Base-by-base conservation (phyloP, 2,888 invertebrate species). In the Cyrtodaria siliqua region DNA sequence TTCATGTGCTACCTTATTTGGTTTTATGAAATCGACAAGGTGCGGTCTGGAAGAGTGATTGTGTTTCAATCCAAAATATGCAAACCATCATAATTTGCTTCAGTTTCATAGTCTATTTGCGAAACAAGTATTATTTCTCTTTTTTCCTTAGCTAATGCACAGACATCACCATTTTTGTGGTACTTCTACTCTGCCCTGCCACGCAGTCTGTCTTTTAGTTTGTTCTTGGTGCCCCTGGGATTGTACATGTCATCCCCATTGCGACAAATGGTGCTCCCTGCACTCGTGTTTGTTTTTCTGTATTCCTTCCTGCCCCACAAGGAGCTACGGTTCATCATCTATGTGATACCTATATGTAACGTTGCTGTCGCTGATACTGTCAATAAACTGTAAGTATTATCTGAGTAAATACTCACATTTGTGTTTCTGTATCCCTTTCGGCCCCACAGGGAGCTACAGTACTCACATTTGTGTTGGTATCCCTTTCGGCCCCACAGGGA, bases 161-260 rank as follows among this genome's bases (percentile, higher is more conserved):
- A 89, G 90, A 93, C 92, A 23, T 81, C 81, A 8, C 99, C 99
- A 70, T 98, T 98, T 93, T 93, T 97, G 1, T 99, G 99, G 99
- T 99, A 99, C 93, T 98, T 99, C 93, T 98, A 98, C 93, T 99
- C 99, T 0, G 99, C 98, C 0, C 94, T 99, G 47, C 99, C 99
- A 0, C 95, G 99, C 66, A 97, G 97, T 0, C 95, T 99, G 92
- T 97, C 96, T 0, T 95, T 96, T 0, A 97, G 97, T 26, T 91
- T 97, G 26, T 89, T 97, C 9, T 94, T 99, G 55, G 94, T 94
- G n/a, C 92, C 93, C 0, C 38, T 92, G 82, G 94, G 96, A 84
- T 97, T 88, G 8, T 81, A 87, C 42, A 27, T 92, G 42, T 91
- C 98, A 90, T 94, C 95, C 62, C 94, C 97, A 83, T 94, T 96